phyloP scores from a whole-genome alignment of 30 jellyfish, hydroid and myxozoan genomes.

The Pseudorhiza aurosa region DNA sequence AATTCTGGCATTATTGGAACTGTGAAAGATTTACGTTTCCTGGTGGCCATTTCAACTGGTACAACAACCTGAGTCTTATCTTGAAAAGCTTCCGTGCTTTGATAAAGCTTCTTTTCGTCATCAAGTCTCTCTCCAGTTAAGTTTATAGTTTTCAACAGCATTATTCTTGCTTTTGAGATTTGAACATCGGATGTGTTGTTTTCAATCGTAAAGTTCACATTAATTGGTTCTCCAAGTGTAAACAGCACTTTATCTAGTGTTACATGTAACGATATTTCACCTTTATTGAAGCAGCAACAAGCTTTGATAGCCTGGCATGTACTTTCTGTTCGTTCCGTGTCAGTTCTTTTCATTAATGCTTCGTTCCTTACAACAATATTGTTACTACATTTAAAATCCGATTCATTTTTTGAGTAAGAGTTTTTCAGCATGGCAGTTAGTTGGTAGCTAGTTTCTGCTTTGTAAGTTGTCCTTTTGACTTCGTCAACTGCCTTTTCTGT shows the following conservation, averaged over 20 bases:
- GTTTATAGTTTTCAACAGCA: constrained; percentile 18
- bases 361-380: constrained; percentile 21
- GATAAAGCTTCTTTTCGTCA: not conserved
- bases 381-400: not conserved
- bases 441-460: constrained; percentile 26
- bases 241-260: constrained; percentile 35
- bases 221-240: constrained; percentile 54
- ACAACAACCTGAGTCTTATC: not conserved
- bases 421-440: constrained; percentile 40
- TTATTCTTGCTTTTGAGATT: constrained; percentile 21
- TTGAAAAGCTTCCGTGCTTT: constrained; percentile 33
- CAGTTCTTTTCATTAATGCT: not conserved
- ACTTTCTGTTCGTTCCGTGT: not conserved
- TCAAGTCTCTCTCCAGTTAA: constrained; percentile 11
- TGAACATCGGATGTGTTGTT: constrained; percentile 13
- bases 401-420: not conserved
- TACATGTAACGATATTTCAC: constrained; percentile 15
- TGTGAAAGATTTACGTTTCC: constrained; percentile 4
- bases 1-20: not conserved
- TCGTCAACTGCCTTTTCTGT: constrained; percentile 33
- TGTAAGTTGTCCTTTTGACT: constrained; percentile 28
- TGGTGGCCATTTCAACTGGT: constrained; percentile 32
- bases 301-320: not conserved
- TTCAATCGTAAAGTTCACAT: constrained; percentile 39
- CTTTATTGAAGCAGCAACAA: constrained; percentile 58